Evolutionary conservation across 2,113 vertebrate genomes (phyloP).

Genomic region (Pachyramphus minor): DNA sequence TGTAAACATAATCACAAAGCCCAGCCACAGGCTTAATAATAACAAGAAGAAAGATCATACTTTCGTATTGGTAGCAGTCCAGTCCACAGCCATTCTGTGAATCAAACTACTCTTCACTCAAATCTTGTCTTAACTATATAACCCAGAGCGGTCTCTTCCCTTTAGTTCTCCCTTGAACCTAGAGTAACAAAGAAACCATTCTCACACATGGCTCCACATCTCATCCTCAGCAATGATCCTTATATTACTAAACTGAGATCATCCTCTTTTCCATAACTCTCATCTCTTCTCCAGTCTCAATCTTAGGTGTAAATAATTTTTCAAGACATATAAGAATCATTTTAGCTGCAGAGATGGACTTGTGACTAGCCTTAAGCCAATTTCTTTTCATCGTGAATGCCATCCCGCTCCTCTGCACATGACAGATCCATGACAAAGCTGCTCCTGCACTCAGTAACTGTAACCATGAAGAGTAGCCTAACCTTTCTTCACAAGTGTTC

Average conservation of each 20-base stretch:
- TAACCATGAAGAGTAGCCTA: neutral
- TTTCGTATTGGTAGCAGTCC: neutral
- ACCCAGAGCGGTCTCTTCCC: neutral
- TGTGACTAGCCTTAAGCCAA: neutral
- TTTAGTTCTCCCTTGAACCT: neutral
- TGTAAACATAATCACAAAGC: neutral
- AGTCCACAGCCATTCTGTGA: neutral
- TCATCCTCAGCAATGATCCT: neutral
- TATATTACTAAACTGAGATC: neutral
- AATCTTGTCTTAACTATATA: neutral
- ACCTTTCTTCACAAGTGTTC: neutral
- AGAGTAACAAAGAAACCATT: neutral
- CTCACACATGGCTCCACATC: neutral
- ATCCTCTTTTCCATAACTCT: neutral
- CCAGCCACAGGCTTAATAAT: neutral
- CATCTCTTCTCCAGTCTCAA: neutral
- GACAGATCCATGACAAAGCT: neutral
- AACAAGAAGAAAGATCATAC: neutral
- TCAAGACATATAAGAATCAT: neutral
- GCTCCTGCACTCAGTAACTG: neutral
- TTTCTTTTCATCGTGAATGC: neutral
- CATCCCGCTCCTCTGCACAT: neutral
- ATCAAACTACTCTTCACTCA: neutral
- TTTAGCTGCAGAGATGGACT: neutral
- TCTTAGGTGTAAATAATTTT: neutral